These are phyloP conservation scores for Erannis defoliaria DNA, from an alignment of 2,888 invertebrate species.

Conservation along the genomic window DNA sequence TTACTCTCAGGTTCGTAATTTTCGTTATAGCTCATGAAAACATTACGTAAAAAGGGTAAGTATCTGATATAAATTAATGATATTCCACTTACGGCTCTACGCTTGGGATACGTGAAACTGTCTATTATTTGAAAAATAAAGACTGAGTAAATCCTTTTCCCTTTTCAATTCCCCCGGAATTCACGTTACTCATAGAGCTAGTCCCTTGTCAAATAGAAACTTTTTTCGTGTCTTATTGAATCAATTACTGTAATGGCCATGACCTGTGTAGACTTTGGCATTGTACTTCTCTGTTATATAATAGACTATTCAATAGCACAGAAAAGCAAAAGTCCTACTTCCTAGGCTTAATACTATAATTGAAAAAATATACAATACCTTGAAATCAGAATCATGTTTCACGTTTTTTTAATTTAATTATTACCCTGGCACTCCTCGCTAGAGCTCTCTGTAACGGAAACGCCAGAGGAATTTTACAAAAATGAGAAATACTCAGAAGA, in stretches of 20 bases:
- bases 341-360: too few relatives aligned
- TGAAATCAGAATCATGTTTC: too few relatives aligned
- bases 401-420: too few relatives aligned
- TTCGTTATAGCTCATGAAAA: constrained; percentile 16
- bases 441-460: too few relatives aligned
- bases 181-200: constrained; percentile 71
- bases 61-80: constrained; percentile 31
- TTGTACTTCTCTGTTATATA: constrained; percentile 43
- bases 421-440: too few relatives aligned
- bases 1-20: constrained; percentile 7
- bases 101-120: constrained; percentile 46
- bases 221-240: constrained; percentile 80
- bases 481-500: too few relatives aligned
- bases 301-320: too few relatives aligned
- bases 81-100: constrained; percentile 32
- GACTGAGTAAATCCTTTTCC: constrained; percentile 68
- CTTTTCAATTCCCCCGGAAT: constrained; percentile 71
- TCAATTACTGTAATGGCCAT: constrained; percentile 79
- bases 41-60: constrained; percentile 25
- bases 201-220: constrained; percentile 83
- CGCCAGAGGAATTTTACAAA: too few relatives aligned
- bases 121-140: constrained; percentile 67
- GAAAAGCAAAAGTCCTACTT: too few relatives aligned
- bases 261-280: constrained; percentile 57
- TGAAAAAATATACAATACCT: too few relatives aligned